Evolutionary conservation across 1,140 invertebrate species (phyloP).

Genomic region (Planococcus citri): DNA sequence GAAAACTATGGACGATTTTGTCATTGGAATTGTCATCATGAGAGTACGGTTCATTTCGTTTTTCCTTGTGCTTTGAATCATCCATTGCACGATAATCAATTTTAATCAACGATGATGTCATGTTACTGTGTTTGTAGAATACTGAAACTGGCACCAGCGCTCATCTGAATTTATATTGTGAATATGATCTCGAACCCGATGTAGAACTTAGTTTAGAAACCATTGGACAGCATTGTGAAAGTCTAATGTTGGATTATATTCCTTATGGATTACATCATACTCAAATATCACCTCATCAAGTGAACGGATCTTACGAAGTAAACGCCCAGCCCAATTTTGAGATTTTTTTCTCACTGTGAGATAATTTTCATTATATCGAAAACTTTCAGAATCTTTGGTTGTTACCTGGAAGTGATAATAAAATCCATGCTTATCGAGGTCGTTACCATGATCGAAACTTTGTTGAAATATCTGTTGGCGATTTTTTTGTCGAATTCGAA

Average conservation of each 20-base stretch:
- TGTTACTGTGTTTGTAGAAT: constrained; percentile 6
- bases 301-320: constrained; percentile 1
- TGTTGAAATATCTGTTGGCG: neutral
- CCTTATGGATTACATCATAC: neutral
- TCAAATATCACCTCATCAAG: constrained; percentile 6
- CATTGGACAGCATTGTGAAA: constrained; percentile 6
- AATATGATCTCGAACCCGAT: neutral
- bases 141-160: neutral
- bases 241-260: neutral
- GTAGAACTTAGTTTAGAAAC: neutral
- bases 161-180: neutral
- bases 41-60: neutral
- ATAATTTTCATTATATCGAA: too few species aligned
- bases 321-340: neutral
- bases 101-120: neutral
- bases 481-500: constrained; percentile 1
- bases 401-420: neutral
- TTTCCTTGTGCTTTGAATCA: neutral
- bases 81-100: too few species aligned
- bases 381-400: constrained; percentile 1
- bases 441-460: neutral
- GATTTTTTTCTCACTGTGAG: too few species aligned
- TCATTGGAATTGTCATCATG: neutral
- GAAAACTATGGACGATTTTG: neutral
- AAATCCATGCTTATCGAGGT: constrained; percentile 11